Evolutionary conservation across 1,140 invertebrate genomes (phyloP), one percentile per base, ranked within the genome.

Genomic region (Drosophila ercepeae): DNA sequence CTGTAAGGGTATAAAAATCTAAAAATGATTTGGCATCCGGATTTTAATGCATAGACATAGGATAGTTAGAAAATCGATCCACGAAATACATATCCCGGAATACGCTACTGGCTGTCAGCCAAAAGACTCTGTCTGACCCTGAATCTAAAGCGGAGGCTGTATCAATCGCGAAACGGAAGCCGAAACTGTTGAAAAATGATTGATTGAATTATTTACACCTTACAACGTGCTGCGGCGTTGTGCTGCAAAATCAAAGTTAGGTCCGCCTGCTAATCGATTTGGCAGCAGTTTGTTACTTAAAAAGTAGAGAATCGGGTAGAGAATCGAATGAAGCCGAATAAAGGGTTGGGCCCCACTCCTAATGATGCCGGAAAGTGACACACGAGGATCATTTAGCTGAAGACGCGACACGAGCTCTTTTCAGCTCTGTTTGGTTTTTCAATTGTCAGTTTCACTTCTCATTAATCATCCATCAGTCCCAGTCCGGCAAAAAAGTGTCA

Each of bases 161-260:
- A 42, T 58, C 18, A 14, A 36, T 49, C 32, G 60, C 64, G 27
- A 75, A 88, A 88, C 82, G 83, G 82, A 88, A 88, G 82, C 82
- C 83, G 45, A 82, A 82, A 75, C 70, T 78, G 82, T 89, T 88
- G 82, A 88, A 83, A 88, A 88, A 88, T 88, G 82, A 88, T 88
- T 88, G 82, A 88, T 88, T 75, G 82, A 89, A 88, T 88, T 88
- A 88, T 88, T 88, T 88, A 89, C 82, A 88, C 82, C 82, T 88
- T 88, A 89, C 82, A 89, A 63, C 55, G 14, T 25, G 18, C 51
- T 41, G 51, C 21, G 14, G 29, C 44, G 45, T 13, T 16, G 23
- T 45, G 68, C 60, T 58, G 78, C 77, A 64, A 69, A 68, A 81
- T 73, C 72, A 79, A 78, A 88, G 74, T 88, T 78, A 86, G 82